Percentiles rank a stretch among this genome's conserved stretches.
Conservation (phyloP, 2,797 vertebrate genomes). For the Geranospiza caerulescens region DNA sequence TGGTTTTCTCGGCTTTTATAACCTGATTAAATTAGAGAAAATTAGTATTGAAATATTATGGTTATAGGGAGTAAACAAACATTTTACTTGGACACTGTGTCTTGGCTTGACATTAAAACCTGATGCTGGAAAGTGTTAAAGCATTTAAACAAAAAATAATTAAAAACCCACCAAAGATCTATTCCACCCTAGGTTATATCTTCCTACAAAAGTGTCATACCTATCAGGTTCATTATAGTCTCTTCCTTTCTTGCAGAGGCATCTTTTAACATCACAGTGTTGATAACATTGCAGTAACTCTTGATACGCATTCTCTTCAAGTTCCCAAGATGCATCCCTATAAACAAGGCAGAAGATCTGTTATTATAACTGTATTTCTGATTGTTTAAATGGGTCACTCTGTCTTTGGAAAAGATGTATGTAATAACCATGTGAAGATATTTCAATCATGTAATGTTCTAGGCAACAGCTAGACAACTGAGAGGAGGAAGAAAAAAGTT, state of each 20-base stretch:
- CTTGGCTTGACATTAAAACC: background rate
- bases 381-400: background rate
- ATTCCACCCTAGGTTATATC: background rate
- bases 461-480: background rate
- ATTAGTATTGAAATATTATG: background rate
- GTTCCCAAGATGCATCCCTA: conserved; percentile 97
- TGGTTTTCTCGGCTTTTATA: background rate
- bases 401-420: background rate
- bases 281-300: conserved; percentile 88
- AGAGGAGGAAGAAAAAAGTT: background rate
- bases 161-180: background rate
- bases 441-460: background rate
- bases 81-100: background rate
- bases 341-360: background rate
- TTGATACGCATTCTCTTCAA: conserved; percentile 92
- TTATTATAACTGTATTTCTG: background rate
- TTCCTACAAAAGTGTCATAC: conserved; percentile 54
- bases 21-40: background rate
- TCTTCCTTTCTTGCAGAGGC: conserved; percentile 82
- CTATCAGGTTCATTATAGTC: conserved; percentile 80
- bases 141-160: background rate
- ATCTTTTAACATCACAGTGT: conserved; percentile 84
- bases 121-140: background rate
- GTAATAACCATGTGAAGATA: background rate
- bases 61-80: background rate